These are phyloP conservation scores for Falco punctatus DNA, from an alignment of 2,113 vertebrate species.

Conservation along the genomic window DNA sequence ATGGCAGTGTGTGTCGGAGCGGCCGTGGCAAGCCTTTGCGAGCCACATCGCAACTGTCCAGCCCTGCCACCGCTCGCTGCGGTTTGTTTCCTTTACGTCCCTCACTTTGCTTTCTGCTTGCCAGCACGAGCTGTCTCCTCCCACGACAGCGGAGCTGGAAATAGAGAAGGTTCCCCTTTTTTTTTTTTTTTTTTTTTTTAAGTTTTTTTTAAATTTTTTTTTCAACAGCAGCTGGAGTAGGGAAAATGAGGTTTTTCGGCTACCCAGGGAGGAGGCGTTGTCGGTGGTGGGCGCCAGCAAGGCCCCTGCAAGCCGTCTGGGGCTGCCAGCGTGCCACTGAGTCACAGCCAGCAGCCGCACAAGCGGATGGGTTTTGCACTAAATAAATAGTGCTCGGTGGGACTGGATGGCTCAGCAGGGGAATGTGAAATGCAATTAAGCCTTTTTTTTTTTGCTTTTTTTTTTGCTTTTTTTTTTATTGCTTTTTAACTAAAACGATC, in stretches of 20 bases:
- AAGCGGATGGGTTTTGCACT: not conserved
- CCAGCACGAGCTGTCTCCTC: not conserved
- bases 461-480: not conserved
- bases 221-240: not conserved
- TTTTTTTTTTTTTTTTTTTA: not conserved
- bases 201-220: not conserved
- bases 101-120: not conserved
- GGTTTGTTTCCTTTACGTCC: not conserved
- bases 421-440: not conserved
- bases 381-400: not conserved
- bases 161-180: not conserved
- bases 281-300: not conserved
- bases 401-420: not conserved
- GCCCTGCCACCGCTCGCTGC: not conserved
- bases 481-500: not conserved
- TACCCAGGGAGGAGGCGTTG: not conserved
- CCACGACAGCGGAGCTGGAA: not conserved
- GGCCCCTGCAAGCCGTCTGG: not conserved
- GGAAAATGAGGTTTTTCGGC: not conserved
- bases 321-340: not conserved
- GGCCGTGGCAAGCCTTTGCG: not conserved
- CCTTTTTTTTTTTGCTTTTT: too few relatives aligned
- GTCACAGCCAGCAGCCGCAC: not conserved
- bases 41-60: rapidly evolving
- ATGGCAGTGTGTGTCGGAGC: not conserved